Base-by-base conservation (phyloP, 2,888 invertebrate species). In the Branchellion lobata region DNA sequence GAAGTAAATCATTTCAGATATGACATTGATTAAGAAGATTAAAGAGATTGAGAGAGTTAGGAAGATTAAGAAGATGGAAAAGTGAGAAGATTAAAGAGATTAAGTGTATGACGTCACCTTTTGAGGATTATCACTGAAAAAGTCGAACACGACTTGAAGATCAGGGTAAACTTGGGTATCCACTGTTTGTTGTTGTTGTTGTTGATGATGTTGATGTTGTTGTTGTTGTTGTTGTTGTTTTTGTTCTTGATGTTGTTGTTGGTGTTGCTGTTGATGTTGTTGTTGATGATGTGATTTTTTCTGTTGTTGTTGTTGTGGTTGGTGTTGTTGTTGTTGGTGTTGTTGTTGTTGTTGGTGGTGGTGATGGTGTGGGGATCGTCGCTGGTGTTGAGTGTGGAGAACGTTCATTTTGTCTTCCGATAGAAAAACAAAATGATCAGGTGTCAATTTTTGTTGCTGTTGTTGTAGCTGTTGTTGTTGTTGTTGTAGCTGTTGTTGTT, bases 71-170 rank as follows among this genome's bases (percentile, higher is more conserved):
- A n/a, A n/a, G n/a, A n/a, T n/a, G n/a, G n/a, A n/a, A n/a, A n/a
- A n/a, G n/a, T n/a, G n/a, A n/a, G n/a, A n/a, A n/a, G n/a, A n/a
- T n/a, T n/a, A n/a, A n/a, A n/a, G n/a, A n/a, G 40, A 40, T 5
- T 5, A 40, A 40, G 14, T 40, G 40, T 40, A 40, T 5, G 14
- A 8, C 8, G 14, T 40, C 14, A 79, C 81, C 53, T 81, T 81
- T 72, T 81, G 81, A 0, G 81, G 81, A 51, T 81, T 81, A 75
- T 81, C 81, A 21, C 79, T 79, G 79, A 81, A 81, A 69, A 81
- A 81, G 75, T 81, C 81, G 57, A 79, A 81, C 40, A 79, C 53
- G 68, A 81, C 69, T 34, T 74, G 47, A 29, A 81, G 81, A 8
- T 81, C 81, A 21, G 78, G 61, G 27, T 78, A 47, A 21, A 40